Base-by-base conservation (phyloP, 2,888 invertebrate species). In the Amiota minor region DNA sequence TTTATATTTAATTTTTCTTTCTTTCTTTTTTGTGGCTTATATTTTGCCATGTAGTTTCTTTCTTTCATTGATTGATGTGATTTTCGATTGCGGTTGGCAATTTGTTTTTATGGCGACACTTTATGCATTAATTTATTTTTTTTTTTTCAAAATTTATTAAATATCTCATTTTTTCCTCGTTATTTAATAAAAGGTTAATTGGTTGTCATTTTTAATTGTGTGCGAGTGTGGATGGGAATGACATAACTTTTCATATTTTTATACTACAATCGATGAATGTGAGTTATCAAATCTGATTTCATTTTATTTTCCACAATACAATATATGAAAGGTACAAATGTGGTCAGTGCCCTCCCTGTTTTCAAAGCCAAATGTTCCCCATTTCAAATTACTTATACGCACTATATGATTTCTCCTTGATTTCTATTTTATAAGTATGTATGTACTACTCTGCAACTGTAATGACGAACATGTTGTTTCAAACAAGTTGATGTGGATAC, bases 41-140 rank as follows among this genome's bases (percentile, higher is more conserved):
- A 23, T 2, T 35, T 35, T 35, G 4, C 35, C 35, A 35, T 35
- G 6, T 35, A 35, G 35, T 35, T 53, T 12, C 12, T 53, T n/a
- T 53, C 12, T 12, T 12, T n/a, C 14, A n/a, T 74, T 79, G 78
- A 79, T 82, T 79, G 78, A 83, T 80, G 74, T 67, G 70, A 73
- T 76, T 78, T 78, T 77, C 76, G 72, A 78, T 81, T 81, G 71
- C 77, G 71, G 59, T 76, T 77, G 72, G 67, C 72, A 74, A 75
- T 77, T 81, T 83, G 76, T 72, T 76, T 71, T 75, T 77, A 35
- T 75, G 76, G 35, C 62, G 53, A 50, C 74, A 76, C 20, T 35
- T 50, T 16, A 12, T 50, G 10, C 2, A 68, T 68, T 69, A 46
- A 16, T 53, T 56, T 55, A 47, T 10, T 75, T 77, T 78, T 78